phyloP scores from a whole-genome alignment of 2,888 invertebrate genomes.

The Leptothorax acervorum region DNA sequence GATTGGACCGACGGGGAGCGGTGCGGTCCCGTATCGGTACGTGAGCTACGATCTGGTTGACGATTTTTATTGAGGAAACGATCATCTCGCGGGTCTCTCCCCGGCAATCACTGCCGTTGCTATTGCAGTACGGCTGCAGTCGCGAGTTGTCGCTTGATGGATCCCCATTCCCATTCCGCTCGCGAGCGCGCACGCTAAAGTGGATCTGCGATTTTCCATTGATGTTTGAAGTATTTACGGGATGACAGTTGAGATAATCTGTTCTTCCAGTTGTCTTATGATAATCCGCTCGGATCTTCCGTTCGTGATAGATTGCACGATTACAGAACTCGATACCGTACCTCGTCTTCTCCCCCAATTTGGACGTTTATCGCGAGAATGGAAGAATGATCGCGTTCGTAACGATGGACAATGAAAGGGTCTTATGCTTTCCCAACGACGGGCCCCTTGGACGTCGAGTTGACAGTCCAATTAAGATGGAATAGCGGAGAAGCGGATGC shows the following conservation, averaged over 20 bases:
- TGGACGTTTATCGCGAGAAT: slow-evolving; percentile 48
- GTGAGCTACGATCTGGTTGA: slow-evolving; percentile 85
- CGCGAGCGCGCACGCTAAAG: slow-evolving; percentile 56
- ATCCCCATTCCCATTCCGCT: slow-evolving; percentile 67
- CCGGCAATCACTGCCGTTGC: slow-evolving; percentile 36
- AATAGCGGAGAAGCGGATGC: slow-evolving; percentile 17
- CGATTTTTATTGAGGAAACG: slow-evolving; percentile 84
- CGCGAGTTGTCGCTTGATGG: slow-evolving; percentile 59
- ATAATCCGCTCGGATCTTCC: slow-evolving; percentile 57
- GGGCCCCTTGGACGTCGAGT: slow-evolving; percentile 35
- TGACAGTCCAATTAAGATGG: slow-evolving; percentile 65
- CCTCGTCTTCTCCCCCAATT: slow-evolving; percentile 36
- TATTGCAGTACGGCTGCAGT: slow-evolving; percentile 43
- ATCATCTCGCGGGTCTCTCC: slow-evolving; percentile 71
- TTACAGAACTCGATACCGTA: background rate
- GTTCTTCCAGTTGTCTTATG: slow-evolving; percentile 67
- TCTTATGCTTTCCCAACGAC: background rate
- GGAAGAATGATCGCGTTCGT: background rate
- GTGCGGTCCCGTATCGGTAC: slow-evolving; percentile 79
- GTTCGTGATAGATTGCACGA: slow-evolving; percentile 34
- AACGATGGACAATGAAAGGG: slow-evolving; percentile 30
- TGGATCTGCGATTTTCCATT: slow-evolving; percentile 74
- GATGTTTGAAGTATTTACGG: slow-evolving; percentile 75
- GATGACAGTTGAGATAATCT: slow-evolving; percentile 64
- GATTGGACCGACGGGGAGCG: slow-evolving; percentile 81